Evolutionary conservation across 2,797 vertebrate species (phyloP).

Genomic region (Tachyglossus aculeatus): DNA sequence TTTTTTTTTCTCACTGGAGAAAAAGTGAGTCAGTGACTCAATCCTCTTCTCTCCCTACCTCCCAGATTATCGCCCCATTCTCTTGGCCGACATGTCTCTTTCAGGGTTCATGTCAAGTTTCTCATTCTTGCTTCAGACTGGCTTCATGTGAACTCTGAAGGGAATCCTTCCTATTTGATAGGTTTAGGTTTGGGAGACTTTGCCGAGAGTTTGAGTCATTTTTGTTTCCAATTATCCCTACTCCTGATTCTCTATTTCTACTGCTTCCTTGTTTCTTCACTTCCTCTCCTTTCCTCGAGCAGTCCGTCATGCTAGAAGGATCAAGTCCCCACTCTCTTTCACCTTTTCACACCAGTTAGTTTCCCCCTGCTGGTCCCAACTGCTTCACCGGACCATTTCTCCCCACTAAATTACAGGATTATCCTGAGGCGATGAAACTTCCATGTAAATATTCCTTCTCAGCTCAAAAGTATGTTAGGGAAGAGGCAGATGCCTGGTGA

Average conservation of each 20-base stretch:
- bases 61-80: constrained; percentile 17
- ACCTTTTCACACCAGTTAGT: constrained; percentile 53
- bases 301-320: constrained; percentile 22
- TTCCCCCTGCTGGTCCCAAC: constrained; percentile 53
- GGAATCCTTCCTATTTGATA: not conserved
- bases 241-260: constrained; percentile 8
- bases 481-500: constrained; percentile 42
- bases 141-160: constrained; percentile 22
- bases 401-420: constrained; percentile 58
- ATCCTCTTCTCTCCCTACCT: not conserved
- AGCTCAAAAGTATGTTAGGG: constrained; percentile 52
- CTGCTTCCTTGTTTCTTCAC: constrained; percentile 23
- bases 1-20: constrained; percentile 19
- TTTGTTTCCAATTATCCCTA: constrained; percentile 41
- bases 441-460: constrained; percentile 43
- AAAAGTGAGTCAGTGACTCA: constrained; percentile 8
- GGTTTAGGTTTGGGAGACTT: constrained; percentile 39
- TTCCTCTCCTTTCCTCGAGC: constrained; percentile 26
- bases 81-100: not conserved
- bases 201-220: constrained; percentile 37
- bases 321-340: constrained; percentile 28
- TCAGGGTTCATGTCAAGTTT: constrained; percentile 21
- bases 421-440: constrained; percentile 56
- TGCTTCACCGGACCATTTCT: constrained; percentile 53
- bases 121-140: constrained; percentile 9